phyloP scores from a whole-genome alignment of 2,888 invertebrate genomes.

The Drosophila ezoana region DNA sequence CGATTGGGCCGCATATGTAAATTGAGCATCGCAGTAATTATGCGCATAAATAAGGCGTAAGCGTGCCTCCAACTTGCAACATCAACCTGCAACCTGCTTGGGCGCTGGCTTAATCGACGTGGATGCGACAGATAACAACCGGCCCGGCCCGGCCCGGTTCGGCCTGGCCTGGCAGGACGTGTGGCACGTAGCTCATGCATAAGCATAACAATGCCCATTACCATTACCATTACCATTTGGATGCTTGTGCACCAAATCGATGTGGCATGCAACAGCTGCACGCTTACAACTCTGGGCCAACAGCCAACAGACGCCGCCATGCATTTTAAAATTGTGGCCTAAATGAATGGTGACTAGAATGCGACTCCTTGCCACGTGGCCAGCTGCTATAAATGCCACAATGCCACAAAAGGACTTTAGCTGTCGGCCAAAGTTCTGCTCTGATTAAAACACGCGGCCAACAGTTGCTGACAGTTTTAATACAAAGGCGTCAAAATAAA shows the following conservation, averaged over 20 bases:
- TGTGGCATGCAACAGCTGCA: constrained; percentile 79
- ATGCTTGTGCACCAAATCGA: constrained; percentile 49
- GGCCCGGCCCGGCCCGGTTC: not conserved
- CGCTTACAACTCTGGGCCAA: constrained; percentile 51
- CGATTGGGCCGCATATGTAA: constrained; percentile 68
- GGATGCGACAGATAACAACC: constrained; percentile 35
- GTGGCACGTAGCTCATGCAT: constrained; percentile 70
- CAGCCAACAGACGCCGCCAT: constrained; percentile 27
- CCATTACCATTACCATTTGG: constrained; percentile 52
- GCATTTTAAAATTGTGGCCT: constrained; percentile 69
- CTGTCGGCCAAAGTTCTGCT: constrained; percentile 19
- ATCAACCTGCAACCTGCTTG: constrained; percentile 20
- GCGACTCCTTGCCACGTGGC: constrained; percentile 9
- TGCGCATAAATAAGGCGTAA: constrained; percentile 70
- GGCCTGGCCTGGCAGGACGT: not conserved
- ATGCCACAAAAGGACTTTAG: constrained; percentile 5
- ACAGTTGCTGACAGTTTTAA: constrained; percentile 68
- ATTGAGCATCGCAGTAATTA: constrained; percentile 66
- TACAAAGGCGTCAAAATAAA: constrained; percentile 60
- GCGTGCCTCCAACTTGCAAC: constrained; percentile 26
- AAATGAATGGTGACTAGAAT: constrained; percentile 30
- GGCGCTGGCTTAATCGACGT: constrained; percentile 59
- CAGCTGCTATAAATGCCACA: constrained; percentile 30
- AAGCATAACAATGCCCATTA: constrained; percentile 61
- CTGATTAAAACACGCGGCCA: constrained; percentile 54